Evolutionary conservation across 2,797 vertebrate species (phyloP).

Genomic region (Mycteria americana): DNA sequence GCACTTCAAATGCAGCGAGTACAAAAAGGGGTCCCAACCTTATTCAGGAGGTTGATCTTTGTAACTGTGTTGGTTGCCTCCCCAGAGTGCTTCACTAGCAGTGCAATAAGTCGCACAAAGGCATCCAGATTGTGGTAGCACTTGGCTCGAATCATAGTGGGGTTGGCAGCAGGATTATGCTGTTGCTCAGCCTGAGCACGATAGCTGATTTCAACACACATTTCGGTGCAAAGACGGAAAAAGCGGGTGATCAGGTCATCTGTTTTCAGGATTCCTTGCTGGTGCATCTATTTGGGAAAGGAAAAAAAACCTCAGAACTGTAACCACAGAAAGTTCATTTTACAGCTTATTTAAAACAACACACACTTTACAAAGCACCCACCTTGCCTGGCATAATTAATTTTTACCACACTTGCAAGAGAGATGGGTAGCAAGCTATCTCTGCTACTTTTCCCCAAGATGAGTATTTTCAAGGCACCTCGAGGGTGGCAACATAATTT

Average conservation of each 20-base stretch:
- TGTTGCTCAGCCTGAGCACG: conserved; percentile 97
- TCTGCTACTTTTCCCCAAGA: not conserved
- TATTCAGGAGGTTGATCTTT: conserved; percentile 98
- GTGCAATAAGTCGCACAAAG: conserved; percentile 94
- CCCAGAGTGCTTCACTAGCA: conserved; percentile 97
- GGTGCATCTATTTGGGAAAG: conserved; percentile 87
- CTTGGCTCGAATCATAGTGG: conserved; percentile 98
- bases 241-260: conserved; percentile 99
- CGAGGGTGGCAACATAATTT: not conserved
- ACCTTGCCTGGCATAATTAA: not conserved
- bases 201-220: conserved; percentile 99
- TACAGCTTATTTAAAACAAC: not conserved
- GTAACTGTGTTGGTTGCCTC: conserved; percentile 98
- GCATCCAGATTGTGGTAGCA: conserved; percentile 99
- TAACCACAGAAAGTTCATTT: not conserved
- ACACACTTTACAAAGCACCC: not conserved
- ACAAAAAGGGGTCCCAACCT: conserved; percentile 75
- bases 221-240: conserved; percentile 97
- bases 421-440: not conserved
- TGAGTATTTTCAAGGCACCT: not conserved
- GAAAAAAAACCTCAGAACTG: not conserved
- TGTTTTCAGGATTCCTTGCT: conserved; percentile 97
- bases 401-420: not conserved
- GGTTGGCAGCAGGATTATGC: conserved; percentile 96
- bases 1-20: accelerated